Percentiles rank a stretch among this genome's conserved stretches.
Evolutionary conservation across 2,113 vertebrate species (phyloP).

Genomic region (Regulus satrapa): DNA sequence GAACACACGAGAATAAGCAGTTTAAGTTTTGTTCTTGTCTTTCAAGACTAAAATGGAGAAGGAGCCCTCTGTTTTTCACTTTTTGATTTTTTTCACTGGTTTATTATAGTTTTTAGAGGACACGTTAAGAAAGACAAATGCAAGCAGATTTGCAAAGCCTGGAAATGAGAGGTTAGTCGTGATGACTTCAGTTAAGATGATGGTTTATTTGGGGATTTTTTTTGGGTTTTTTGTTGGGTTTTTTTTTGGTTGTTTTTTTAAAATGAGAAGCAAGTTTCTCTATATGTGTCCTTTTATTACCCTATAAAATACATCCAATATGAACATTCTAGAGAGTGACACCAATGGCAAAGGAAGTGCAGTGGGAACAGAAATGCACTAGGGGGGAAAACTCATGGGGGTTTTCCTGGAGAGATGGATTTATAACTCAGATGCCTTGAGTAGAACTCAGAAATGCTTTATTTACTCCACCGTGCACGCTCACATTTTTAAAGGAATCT

Average conservation of each 20-base stretch:
- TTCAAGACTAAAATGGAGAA: not conserved
- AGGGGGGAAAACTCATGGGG: not conserved
- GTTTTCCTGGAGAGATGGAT: not conserved
- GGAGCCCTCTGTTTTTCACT: not conserved
- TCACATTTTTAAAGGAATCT: not conserved
- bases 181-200: not conserved
- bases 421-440: not conserved
- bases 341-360: not conserved
- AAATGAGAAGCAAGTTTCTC: not conserved
- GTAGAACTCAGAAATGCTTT: not conserved
- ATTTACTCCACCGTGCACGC: not conserved
- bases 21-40: not conserved
- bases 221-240: not conserved
- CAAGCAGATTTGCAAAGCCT: not conserved
- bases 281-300: not conserved
- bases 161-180: not conserved
- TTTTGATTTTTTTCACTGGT: not conserved
- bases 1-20: not conserved
- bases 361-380: not conserved
- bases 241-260: not conserved
- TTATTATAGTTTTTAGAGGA: not conserved
- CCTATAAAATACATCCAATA: not conserved
- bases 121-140: not conserved
- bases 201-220: accelerated
- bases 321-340: not conserved